These are phyloP conservation scores for Microctonus hyperodae DNA, from an alignment of 2,888 invertebrate species.

Conservation along the genomic window DNA sequence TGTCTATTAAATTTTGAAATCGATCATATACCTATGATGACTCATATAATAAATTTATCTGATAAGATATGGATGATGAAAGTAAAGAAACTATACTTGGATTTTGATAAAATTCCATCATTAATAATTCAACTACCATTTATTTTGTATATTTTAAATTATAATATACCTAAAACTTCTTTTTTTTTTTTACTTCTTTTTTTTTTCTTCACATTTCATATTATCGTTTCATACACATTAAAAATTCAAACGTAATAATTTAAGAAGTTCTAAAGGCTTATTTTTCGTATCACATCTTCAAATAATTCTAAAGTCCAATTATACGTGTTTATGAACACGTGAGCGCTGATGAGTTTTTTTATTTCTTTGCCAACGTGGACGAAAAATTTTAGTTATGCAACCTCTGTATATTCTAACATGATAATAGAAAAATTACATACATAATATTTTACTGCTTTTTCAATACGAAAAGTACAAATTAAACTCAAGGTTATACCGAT, in stretches of 20 bases:
- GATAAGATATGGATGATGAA: not conserved
- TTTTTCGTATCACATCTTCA: not conserved
- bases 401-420: not conserved
- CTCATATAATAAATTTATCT: not conserved
- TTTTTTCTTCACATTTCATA: not conserved
- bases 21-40: not conserved
- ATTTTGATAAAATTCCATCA: no score
- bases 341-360: not conserved
- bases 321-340: not conserved
- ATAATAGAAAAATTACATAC: not conserved
- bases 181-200: not conserved
- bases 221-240: no score
- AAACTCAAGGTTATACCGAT: not conserved
- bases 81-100: not conserved
- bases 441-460: not conserved
- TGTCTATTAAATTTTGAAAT: not conserved
- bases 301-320: not conserved
- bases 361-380: not conserved
- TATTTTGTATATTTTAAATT: no score
- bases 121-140: no score
- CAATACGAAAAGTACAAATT: not conserved
- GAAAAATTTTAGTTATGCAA: not conserved
- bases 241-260: not conserved
- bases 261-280: not conserved
- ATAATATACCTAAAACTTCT: no score